Percentiles rank a stretch among this genome's conserved stretches.
Conservation (phyloP, 2,888 invertebrate species). For the Anagyrus pseudococci region DNA sequence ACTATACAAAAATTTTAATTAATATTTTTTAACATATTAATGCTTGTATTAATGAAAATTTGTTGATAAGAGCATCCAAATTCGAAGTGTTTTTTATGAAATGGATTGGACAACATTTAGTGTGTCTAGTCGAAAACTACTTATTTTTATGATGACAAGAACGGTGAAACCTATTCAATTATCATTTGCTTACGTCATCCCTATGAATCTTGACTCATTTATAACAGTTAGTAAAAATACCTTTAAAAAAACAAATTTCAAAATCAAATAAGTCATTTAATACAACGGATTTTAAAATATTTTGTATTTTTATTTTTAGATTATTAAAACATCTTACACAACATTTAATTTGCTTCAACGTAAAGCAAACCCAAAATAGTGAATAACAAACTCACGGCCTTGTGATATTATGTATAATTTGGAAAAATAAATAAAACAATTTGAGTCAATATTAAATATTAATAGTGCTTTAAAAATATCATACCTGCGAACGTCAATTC, state of each 20-base stretch:
- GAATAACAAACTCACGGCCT: no score
- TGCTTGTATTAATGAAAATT: not conserved
- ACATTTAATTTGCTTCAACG: slow-evolving; percentile 28
- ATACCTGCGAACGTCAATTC: no score
- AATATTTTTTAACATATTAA: not conserved
- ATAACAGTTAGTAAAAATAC: slow-evolving; percentile 18
- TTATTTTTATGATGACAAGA: slow-evolving; percentile 22
- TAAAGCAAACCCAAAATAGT: no score
- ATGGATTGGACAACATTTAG: slow-evolving; percentile 18
- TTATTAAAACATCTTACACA: slow-evolving; percentile 30
- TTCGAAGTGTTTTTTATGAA: slow-evolving; percentile 11
- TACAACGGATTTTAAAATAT: not conserved
- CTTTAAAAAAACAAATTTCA: not conserved
- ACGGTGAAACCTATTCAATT: slow-evolving; percentile 19
- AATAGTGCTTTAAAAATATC: no score
- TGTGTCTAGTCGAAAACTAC: slow-evolving; percentile 16
- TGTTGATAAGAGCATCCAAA: slow-evolving; percentile 12
- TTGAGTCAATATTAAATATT: no score
- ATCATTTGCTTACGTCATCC: slow-evolving; percentile 6
- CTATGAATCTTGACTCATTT: slow-evolving; percentile 25
- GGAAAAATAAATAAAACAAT: no score
- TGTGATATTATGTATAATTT: no score
- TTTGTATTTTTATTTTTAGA: slow-evolving; percentile 13
- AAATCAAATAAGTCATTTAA: not conserved
- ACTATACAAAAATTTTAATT: not conserved